Conservation (phyloP, 2,113 vertebrate genomes). For the Marcusenius ussheri region DNA sequence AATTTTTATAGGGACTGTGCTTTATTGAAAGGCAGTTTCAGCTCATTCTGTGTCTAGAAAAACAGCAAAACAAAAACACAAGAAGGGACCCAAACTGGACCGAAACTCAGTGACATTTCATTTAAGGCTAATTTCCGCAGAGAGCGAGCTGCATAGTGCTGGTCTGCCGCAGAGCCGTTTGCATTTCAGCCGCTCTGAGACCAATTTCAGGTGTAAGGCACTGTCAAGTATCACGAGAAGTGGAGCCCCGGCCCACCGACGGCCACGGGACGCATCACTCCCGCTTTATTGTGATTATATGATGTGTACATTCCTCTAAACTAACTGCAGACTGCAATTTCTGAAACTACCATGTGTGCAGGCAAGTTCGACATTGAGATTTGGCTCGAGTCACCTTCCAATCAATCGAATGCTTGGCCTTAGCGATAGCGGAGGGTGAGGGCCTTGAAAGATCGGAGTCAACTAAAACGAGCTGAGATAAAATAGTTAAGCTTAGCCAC, state of each 20-base stretch:
- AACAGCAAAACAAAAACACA: slow-evolving; percentile 39
- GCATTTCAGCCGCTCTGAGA: slow-evolving; percentile 55
- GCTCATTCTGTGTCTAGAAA: slow-evolving; percentile 52
- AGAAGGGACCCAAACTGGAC: slow-evolving; percentile 41
- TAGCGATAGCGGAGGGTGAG: neutral
- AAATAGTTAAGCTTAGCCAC: neutral
- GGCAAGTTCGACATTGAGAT: neutral
- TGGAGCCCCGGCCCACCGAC: neutral
- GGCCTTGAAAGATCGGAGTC: neutral
- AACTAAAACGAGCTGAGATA: neutral
- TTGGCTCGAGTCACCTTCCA: neutral
- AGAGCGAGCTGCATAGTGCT: slow-evolving; percentile 46
- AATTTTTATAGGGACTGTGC: slow-evolving; percentile 56
- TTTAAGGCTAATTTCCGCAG: slow-evolving; percentile 30
- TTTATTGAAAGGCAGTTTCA: slow-evolving; percentile 63
- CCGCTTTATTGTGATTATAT: neutral
- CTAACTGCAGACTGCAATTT: neutral
- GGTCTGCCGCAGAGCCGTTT: slow-evolving; percentile 54
- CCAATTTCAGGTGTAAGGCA: slow-evolving; percentile 26
- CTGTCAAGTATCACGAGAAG: neutral
- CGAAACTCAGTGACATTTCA: slow-evolving; percentile 34
- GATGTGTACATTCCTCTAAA: neutral
- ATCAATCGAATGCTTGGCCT: neutral
- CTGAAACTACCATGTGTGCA: neutral
- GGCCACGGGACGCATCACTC: neutral